Evolutionary conservation across 1,140 invertebrate genomes (phyloP), one percentile per base, ranked within the genome.

Genomic region (Gonatopus flavifemur): DNA sequence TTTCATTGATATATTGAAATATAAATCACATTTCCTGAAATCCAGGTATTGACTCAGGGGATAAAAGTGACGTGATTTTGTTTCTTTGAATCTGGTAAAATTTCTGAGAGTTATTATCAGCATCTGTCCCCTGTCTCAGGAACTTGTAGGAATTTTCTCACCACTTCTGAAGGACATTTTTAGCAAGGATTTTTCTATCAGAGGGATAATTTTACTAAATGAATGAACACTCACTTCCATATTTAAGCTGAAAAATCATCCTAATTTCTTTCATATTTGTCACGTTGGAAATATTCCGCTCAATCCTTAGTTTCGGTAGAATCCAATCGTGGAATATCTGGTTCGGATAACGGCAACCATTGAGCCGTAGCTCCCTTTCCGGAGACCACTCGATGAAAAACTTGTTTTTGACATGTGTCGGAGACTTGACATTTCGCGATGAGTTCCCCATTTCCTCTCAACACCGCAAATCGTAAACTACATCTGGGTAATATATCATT

Each of bases 351-450:
- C 15, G 79, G 72, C 13, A 83, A 64, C 82, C 82, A 83, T 65
- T 82, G 81, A 3, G 81, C 81, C 0, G 80, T 81, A 6, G 82
- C 80, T 36, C 78, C 81, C 45, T 81, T 82, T 20, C 80, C 80
- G 7, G 80, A 70, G 38, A 83, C 66, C 55, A 83, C 76, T 49
- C 82, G 78, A 19, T 80, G 73, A 48, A 83, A 84, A 37, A 83
- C 77, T 28, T 81, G 72, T 44, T 67, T 76, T 28, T 83, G 76
- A 33, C 77, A 76, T 5, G 80, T 73, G 3, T 66, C 51, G 0
- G 79, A 77, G 16, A 84, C 76, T 6, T 80, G 51, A 43, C 80
- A 78, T 15, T 71, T 71, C 1, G 81, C 82, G 13, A 84, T 51
- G 18, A 81, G 63, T 64, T 83, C 80, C 33, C 76, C 81, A 36